phyloP scores from a whole-genome alignment of 2,888 invertebrate genomes.

The Chloroclystis v-ata region DNA sequence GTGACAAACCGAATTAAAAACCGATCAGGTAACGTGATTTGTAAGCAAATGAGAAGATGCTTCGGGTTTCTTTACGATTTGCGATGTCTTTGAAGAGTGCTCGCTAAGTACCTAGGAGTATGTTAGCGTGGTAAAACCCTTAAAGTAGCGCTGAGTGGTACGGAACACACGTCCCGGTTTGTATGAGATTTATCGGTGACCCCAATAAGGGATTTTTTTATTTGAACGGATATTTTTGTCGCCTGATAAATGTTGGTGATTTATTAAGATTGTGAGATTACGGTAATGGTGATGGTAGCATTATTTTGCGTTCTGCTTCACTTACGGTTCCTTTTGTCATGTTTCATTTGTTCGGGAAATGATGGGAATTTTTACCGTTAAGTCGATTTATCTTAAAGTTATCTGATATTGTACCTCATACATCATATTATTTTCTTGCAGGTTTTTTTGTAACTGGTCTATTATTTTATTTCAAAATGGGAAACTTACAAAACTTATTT shows the following conservation, averaged over 20 bases:
- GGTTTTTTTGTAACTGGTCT: too few species aligned
- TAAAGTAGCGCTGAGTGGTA: slow-evolving; percentile 26
- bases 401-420: not conserved
- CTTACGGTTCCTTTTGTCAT: slow-evolving; percentile 7
- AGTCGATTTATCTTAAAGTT: not conserved
- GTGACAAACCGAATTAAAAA: not conserved
- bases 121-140: slow-evolving; percentile 32
- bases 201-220: slow-evolving; percentile 15
- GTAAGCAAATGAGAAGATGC: too few species aligned
- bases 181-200: slow-evolving; percentile 23
- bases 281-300: slow-evolving; percentile 12
- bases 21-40: not conserved
- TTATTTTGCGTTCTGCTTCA: slow-evolving; percentile 14
- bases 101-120: slow-evolving; percentile 24
- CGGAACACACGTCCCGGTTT: slow-evolving; percentile 33
- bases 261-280: slow-evolving; percentile 20
- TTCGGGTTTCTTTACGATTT: not conserved
- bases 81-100: not conserved
- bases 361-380: not conserved
- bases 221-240: slow-evolving; percentile 13
- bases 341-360: slow-evolving; percentile 2
- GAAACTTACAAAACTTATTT: too few species aligned
- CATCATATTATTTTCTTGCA: too few species aligned
- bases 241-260: slow-evolving; percentile 18
- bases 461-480: too few species aligned